Evolutionary conservation across 1,140 invertebrate genomes (phyloP).

Genomic region (Drosophila arizonae): DNA sequence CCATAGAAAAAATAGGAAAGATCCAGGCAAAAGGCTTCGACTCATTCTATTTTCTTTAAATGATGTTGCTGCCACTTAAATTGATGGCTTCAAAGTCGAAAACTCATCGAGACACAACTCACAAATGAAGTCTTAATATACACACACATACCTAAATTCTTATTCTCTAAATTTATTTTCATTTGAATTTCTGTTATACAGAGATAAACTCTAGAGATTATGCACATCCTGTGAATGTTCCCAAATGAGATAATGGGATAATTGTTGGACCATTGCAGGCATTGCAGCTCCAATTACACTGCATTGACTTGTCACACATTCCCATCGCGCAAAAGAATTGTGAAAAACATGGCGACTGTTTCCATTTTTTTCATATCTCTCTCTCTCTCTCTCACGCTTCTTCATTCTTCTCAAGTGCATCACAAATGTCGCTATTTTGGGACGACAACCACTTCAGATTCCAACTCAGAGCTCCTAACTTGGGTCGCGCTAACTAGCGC

Average conservation of each 20-base stretch:
- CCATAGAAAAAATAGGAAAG: too few relatives aligned
- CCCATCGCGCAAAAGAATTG: background rate
- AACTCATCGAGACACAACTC: background rate
- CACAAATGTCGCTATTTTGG: constrained; percentile 79
- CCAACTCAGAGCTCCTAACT: constrained; percentile 31
- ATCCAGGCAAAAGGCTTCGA: too few relatives aligned
- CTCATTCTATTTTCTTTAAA: too few relatives aligned
- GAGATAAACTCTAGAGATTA: constrained; percentile 27
- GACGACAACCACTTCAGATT: constrained; percentile 64
- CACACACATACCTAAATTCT: too few relatives aligned
- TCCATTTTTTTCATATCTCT: constrained; percentile 10
- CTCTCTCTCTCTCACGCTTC: background rate
- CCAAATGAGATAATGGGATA: constrained; percentile 33
- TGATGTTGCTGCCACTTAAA: background rate
- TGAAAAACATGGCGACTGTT: constrained; percentile 58
- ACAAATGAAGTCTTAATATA: background rate
- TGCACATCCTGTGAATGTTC: constrained; percentile 26
- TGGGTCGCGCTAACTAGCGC: constrained; percentile 69
- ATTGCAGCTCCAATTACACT: constrained; percentile 64
- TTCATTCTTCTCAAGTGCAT: constrained; percentile 47
- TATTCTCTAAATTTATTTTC: background rate
- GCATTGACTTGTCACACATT: constrained; percentile 20
- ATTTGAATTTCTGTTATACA: background rate
- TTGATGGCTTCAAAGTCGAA: background rate
- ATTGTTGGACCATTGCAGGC: constrained; percentile 44